Conservation (phyloP, 2,888 invertebrate genomes). For the Habroteleia sp. region DNA sequence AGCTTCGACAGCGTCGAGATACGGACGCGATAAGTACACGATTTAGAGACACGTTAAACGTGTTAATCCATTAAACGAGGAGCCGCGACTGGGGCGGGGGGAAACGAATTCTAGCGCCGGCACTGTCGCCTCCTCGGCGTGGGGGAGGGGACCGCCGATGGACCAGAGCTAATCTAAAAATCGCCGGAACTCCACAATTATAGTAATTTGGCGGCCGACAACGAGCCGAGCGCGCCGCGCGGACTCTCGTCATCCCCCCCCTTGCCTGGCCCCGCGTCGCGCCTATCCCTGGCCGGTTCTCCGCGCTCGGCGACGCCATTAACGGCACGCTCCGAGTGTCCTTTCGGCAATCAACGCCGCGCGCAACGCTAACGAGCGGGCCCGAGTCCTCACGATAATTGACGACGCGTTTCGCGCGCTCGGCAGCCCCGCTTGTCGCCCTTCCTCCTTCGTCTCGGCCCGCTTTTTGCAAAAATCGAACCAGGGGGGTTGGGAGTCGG, state of each 20-base stretch:
- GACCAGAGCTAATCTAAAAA: constrained; percentile 81
- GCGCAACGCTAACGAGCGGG: constrained; percentile 31
- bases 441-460: no score
- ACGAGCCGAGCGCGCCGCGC: constrained; percentile 77
- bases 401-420: no score
- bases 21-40: constrained; percentile 39
- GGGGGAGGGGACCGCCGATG: constrained; percentile 75
- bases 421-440: no score
- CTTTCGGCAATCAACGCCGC: constrained; percentile 62
- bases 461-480: no score
- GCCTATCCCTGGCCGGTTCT: constrained; percentile 35
- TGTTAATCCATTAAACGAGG: constrained; percentile 55
- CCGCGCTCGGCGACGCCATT: constrained; percentile 23
- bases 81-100: constrained; percentile 49
- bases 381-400: constrained; percentile 21
- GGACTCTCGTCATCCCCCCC: background rate
- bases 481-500: no score
- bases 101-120: constrained; percentile 57
- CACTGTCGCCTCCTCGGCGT: constrained; percentile 58
- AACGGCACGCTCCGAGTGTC: constrained; percentile 68
- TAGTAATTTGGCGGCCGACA: constrained; percentile 80
- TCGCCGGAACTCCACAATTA: constrained; percentile 81
- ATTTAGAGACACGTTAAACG: constrained; percentile 51
- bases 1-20: constrained; percentile 21
- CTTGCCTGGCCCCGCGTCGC: constrained; percentile 67